phyloP scores from a whole-genome alignment of 2,113 vertebrate genomes.

The Rhabdornis inornatus region DNA sequence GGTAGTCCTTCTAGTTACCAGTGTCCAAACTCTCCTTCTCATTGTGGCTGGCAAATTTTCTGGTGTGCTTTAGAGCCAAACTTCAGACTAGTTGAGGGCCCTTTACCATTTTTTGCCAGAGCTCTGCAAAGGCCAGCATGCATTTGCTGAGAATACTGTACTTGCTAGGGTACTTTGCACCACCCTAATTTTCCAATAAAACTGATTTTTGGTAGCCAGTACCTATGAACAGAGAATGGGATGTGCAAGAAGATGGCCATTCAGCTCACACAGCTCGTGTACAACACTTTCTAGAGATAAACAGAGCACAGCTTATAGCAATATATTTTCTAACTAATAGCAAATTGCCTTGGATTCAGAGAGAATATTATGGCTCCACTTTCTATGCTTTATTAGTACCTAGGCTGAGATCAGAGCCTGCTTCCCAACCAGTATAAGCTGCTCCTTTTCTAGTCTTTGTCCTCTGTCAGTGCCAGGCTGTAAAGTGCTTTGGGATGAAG shows the following conservation, averaged over 20 bases:
- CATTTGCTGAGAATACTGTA: background rate
- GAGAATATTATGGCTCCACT: background rate
- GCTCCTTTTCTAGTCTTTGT: background rate
- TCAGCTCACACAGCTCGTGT: background rate
- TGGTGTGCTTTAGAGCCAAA: background rate
- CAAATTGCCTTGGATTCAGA: background rate
- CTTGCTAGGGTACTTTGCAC: background rate
- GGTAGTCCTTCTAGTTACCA: background rate
- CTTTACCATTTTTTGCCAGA: background rate
- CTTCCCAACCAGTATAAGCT: background rate
- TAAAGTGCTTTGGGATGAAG: background rate
- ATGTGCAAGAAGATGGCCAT: background rate
- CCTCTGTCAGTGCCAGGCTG: background rate
- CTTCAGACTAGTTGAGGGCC: background rate
- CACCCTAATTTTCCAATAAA: background rate
- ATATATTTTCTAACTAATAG: background rate
- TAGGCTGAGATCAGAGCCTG: background rate
- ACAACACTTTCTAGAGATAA: background rate
- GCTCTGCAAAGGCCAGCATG: background rate
- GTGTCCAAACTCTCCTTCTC: background rate
- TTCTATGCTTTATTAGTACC: background rate
- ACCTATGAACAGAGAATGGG: background rate
- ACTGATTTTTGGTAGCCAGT: background rate
- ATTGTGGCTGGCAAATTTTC: background rate
- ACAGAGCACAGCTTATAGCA: background rate